phyloP scores from a whole-genome alignment of 30 jellyfish, hydroid and myxozoan genomes.

The Clytia hemisphaerica region DNA sequence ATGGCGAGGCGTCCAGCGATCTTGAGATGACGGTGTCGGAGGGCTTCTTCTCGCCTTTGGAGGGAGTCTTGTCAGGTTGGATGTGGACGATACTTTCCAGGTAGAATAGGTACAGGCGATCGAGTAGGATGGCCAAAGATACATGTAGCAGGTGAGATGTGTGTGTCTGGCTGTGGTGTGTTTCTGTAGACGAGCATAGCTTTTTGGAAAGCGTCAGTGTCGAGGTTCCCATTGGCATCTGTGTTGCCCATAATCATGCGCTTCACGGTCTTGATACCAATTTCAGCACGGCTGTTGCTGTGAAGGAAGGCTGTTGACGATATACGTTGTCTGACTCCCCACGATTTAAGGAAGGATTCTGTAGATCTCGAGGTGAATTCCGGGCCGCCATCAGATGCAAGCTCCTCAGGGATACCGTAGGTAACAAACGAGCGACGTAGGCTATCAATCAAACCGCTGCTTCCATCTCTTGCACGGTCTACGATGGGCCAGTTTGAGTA shows the following conservation, averaged over 20 bases:
- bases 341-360: background rate
- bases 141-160: background rate
- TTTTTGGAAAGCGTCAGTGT: background rate
- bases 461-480: background rate
- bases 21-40: no score
- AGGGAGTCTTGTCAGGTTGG: no score
- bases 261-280: constrained; percentile 3
- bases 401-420: background rate
- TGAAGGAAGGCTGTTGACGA: constrained; percentile 11
- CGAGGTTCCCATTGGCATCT: background rate
- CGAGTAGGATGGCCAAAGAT: background rate
- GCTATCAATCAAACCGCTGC: no score
- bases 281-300: background rate
- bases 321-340: constrained; percentile 4
- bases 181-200: background rate
- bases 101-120: no score
- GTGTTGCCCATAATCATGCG: background rate
- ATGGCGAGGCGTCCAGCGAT: no score
- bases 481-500: constrained; percentile 3
- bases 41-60: no score
- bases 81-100: no score
- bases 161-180: background rate
- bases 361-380: background rate
- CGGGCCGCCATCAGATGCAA: background rate
- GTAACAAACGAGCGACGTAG: background rate